Base-by-base conservation (phyloP, 2,797 vertebrate genomes). In the Mallotus villosus region DNA sequence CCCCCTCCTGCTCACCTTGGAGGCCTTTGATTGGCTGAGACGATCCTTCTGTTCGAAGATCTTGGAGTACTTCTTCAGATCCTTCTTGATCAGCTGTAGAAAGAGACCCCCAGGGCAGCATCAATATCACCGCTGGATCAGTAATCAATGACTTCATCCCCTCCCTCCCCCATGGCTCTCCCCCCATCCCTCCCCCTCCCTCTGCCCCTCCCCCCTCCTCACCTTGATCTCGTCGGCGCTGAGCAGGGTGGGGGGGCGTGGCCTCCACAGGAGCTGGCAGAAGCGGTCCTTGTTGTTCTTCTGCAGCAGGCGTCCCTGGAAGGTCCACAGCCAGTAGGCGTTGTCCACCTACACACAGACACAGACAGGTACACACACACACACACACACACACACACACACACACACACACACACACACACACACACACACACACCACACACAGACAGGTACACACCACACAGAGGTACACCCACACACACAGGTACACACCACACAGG, bases 21-120 rank as follows among this genome's bases (percentile, higher is more conserved):
- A 99, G 53, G 98, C 97, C 94, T 99, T 99, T 71, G 97, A 96
- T 79, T 99, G 98, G 89, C 97, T 99, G 85, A 99, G 85, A 79
- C 98, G 97, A 93, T 99, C 98, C 87, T 99, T 99, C 92, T 99
- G 98, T 84, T 99, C 98, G 89, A 99, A 99, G 89, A 98, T 99
- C 93, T 99, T 99, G 0, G 97, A 98, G 80, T 99, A 99, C 73
- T 96, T 99, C 93, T 99, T 99, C 76, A 99, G 92, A 80, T 99
- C 97, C 85, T 99, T 99, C 86, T 98, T 99, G 87, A 99, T 99
- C 92, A 90, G 86, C 98, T 99, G 88, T 67, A 9, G 4, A 49
- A 57, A n/a, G 4, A 58, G 27, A 62, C 60, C 29, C 29, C 24
- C 57, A 59, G n/a, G 57, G 4, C 1, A 34, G n/a, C 61, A 32